Evolutionary conservation across 2,888 invertebrate genomes (phyloP).

Genomic region (Schrankia costaestrigalis): DNA sequence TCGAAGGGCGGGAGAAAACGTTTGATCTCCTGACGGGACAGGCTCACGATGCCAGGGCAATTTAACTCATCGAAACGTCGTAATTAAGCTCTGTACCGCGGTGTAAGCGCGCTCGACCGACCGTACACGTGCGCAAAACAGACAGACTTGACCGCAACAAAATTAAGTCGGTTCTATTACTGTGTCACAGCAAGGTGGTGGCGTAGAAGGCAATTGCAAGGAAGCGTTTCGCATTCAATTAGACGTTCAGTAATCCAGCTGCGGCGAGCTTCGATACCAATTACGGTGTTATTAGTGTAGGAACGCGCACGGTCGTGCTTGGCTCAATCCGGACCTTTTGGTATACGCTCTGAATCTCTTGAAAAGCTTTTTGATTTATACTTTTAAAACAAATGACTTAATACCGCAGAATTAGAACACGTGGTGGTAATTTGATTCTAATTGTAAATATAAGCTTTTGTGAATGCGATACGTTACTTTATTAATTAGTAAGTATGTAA

Average conservation of each 20-base stretch:
- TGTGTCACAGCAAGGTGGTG: constrained; percentile 44
- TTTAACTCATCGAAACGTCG: constrained; percentile 68
- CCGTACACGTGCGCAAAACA: constrained; percentile 65
- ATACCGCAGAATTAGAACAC: background rate
- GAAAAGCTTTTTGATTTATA: constrained; percentile 39
- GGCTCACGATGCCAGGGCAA: constrained; percentile 52
- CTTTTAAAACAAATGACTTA: constrained; percentile 10
- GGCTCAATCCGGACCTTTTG: constrained; percentile 48
- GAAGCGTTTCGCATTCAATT: constrained; percentile 78
- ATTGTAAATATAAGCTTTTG: no score
- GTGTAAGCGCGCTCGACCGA: constrained; percentile 23
- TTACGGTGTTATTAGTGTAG: constrained; percentile 78
- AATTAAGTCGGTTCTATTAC: constrained; percentile 55
- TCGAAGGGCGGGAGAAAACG: constrained; percentile 40
- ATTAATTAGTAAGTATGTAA: constrained; percentile 3
- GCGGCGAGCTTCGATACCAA: constrained; percentile 79
- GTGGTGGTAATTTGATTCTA: background rate
- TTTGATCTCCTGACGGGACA: constrained; percentile 64
- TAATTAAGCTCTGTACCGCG: constrained; percentile 60
- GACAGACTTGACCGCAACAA: constrained; percentile 72
- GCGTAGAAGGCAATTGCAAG: constrained; percentile 44
- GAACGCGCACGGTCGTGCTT: constrained; percentile 57
- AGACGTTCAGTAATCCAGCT: constrained; percentile 79
- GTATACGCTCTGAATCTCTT: constrained; percentile 14
- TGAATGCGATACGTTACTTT: background rate